phyloP scores from a whole-genome alignment of 2,888 invertebrate genomes.

The Dicroscelio sp. region DNA sequence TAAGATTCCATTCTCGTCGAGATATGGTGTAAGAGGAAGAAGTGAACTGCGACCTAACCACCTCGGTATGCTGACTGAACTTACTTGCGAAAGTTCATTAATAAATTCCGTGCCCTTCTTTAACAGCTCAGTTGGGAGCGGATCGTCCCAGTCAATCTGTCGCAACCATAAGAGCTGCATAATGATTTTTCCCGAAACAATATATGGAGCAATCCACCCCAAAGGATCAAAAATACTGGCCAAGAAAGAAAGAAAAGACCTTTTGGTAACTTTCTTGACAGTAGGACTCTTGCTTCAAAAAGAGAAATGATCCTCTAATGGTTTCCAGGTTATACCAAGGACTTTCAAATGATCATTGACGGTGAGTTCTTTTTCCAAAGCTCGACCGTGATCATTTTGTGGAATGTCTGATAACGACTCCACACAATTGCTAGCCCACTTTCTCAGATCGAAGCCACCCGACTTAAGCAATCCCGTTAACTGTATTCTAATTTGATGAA shows the following conservation, averaged over 20 bases:
- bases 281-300: background rate
- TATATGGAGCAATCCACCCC: conserved; percentile 17
- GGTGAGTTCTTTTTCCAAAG: background rate
- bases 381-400: conserved; percentile 27
- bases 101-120: background rate
- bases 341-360: conserved; percentile 21
- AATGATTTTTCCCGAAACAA: conserved; percentile 9
- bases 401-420: too few species aligned
- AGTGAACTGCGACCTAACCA: too few species aligned
- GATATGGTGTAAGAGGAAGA: background rate
- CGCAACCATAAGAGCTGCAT: conserved; percentile 21
- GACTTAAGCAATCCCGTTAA: too few species aligned
- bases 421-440: background rate
- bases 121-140: background rate
- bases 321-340: background rate
- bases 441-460: background rate
- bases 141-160: conserved; percentile 31
- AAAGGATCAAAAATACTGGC: conserved; percentile 27
- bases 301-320: background rate
- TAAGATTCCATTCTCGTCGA: background rate
- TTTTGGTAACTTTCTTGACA: background rate
- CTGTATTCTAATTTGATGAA: too few species aligned
- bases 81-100: too few species aligned
- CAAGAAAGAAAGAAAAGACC: background rate
- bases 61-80: too few species aligned